A percentile compares a stretch with the other conserved stretches of the same genome.
Conservation (phyloP, 2,797 vertebrate species). For the Phrynocephalus forsythii region DNA sequence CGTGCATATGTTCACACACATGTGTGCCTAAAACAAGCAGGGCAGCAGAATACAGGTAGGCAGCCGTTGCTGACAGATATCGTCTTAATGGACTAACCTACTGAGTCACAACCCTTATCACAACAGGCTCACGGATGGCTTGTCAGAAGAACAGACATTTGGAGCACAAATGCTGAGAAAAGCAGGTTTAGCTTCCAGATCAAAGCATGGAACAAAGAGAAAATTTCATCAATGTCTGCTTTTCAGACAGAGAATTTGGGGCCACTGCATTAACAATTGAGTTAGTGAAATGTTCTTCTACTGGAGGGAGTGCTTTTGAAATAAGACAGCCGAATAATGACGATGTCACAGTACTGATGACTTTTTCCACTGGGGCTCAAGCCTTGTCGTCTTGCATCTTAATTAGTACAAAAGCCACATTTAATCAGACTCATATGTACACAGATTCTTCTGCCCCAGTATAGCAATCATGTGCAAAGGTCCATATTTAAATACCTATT, state of each 20-base stretch:
- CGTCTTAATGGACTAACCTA: not conserved
- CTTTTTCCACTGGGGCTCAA: not conserved
- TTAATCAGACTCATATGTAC: not conserved
- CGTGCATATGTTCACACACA: not conserved
- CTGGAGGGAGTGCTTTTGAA: not conserved
- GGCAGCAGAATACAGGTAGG: not conserved
- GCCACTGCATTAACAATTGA: not conserved
- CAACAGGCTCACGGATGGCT: not conserved
- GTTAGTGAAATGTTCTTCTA: not conserved
- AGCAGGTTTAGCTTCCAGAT: not conserved
- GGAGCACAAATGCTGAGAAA: not conserved
- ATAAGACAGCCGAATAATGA: not conserved
- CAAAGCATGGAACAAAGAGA: slow-evolving; percentile 3
- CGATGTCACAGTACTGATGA: not conserved
- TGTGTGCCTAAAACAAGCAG: not conserved
- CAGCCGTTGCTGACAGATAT: not conserved
- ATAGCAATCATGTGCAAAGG: not conserved
- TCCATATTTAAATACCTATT: not conserved
- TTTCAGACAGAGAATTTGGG: not conserved
- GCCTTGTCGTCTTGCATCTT: not conserved
- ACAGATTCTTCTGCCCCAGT: not conserved
- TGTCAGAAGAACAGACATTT: slow-evolving; percentile 10
- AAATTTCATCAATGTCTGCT: not conserved
- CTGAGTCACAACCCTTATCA: not conserved
- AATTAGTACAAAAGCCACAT: not conserved